Evolutionary conservation across 2,888 invertebrate genomes (phyloP).

Genomic region (Copidosoma aretas): DNA sequence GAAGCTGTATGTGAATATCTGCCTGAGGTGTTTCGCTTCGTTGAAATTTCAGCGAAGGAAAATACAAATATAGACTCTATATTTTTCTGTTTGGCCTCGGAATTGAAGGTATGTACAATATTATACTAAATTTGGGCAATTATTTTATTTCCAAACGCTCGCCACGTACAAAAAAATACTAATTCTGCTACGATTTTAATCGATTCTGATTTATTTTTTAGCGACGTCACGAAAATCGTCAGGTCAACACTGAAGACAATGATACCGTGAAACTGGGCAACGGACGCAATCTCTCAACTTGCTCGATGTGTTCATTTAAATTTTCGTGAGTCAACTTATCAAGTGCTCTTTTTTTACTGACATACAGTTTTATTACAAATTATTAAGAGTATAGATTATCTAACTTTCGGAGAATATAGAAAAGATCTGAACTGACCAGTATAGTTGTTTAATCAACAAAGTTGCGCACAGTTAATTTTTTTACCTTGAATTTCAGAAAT

Average conservation of each 20-base stretch:
- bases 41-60: slow-evolving; percentile 91
- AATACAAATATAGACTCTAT: slow-evolving; percentile 90
- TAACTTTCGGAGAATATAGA: not conserved
- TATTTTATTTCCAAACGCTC: not conserved
- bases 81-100: slow-evolving; percentile 84
- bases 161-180: not conserved
- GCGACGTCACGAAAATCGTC: slow-evolving; percentile 74
- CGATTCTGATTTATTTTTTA: slow-evolving; percentile 57
- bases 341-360: slow-evolving; percentile 17
- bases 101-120: slow-evolving; percentile 73
- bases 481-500: slow-evolving; percentile 13
- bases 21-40: slow-evolving; percentile 84
- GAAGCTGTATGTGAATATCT: slow-evolving; percentile 85
- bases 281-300: slow-evolving; percentile 54
- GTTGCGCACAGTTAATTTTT: slow-evolving; percentile 7
- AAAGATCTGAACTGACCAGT: slow-evolving; percentile 21
- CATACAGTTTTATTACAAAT: slow-evolving; percentile 8
- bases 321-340: slow-evolving; percentile 41
- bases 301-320: slow-evolving; percentile 53
- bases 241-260: slow-evolving; percentile 50
- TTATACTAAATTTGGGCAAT: slow-evolving; percentile 10
- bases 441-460: slow-evolving; percentile 1
- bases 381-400: slow-evolving; percentile 10
- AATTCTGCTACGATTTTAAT: slow-evolving; percentile 2
- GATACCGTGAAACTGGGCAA: slow-evolving; percentile 53